Evolutionary conservation across 2,888 invertebrate species (phyloP), one percentile per base, ranked within the genome.

Genomic region (Campoplex capitator): DNA sequence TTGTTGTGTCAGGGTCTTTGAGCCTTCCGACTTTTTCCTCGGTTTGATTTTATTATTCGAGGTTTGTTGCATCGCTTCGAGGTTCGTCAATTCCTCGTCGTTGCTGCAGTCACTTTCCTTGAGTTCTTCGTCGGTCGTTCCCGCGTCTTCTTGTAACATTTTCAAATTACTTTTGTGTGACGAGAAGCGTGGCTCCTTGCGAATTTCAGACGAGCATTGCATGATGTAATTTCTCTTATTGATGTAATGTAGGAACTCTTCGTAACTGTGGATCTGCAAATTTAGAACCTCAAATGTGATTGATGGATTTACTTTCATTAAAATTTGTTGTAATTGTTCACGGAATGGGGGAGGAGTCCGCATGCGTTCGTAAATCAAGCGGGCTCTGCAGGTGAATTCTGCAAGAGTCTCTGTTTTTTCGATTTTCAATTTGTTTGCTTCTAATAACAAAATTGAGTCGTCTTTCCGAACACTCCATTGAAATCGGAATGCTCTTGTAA

Each of bases 321-420:
- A 56, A 13, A 87, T 87, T 45, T 82, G 79, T 76, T 75, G 79
- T 3, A 83, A 28, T 45, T 87, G 87, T 76, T 85, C 71, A 9
- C 51, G 56, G 35, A 85, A 78, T 8, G 35, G 38, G 13, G 83
- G 82, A 16, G 79, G 79, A 42, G 45, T 38, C 35, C 48, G 82
- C 87, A 87, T 82, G 8, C 84, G 76, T 38, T 85, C 84, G 16
- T 79, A 87, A 6, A 85, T 73, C 13, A 85, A 0, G n/a, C 83
- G 82, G 35, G 79, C 75, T 8, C 85, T 38, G 35, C 88, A 85
- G 8, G 83, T 75, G 38, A 88, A 88, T 68, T 85, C 83, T 0
- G 83, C 84, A 8, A 85, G 68, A 4, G 74, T 62, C 71, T 83
- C 86, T 1, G 70, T 42, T 38, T 75, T 86, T 4, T 83, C 82